phyloP scores from a whole-genome alignment of 35 echinoderm and acorn worm species.

The Nesometra sesokonis region DNA sequence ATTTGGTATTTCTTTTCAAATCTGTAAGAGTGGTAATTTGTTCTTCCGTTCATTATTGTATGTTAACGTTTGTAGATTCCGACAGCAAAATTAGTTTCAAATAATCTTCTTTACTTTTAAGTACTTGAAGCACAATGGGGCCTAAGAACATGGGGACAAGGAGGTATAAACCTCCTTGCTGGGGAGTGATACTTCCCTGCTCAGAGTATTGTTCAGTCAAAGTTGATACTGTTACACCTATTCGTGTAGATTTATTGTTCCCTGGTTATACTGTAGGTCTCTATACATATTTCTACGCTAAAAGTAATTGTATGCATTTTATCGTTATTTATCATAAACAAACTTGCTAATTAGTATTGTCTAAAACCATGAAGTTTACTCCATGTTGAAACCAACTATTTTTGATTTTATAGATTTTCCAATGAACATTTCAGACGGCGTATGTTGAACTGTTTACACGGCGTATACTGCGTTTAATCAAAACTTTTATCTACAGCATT shows the following conservation, averaged over 20 bases:
- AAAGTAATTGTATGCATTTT: no score
- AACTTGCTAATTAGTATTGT: no score
- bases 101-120: not conserved
- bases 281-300: no score
- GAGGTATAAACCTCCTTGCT: no score
- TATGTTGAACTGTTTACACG: not conserved
- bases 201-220: no score
- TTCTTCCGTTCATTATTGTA: not conserved
- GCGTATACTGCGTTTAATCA: not conserved
- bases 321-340: no score
- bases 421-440: not conserved
- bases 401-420: not conserved
- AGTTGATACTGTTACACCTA: no score
- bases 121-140: not conserved
- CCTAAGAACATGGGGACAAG: no score
- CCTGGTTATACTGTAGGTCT: no score
- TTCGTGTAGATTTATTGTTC: no score
- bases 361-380: not conserved
- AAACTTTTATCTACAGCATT: not conserved
- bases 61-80: not conserved
- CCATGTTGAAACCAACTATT: not conserved
- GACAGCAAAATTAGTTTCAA: not conserved
- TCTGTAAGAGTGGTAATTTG: not conserved
- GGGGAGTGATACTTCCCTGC: no score
- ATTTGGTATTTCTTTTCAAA: not conserved